Conservation (phyloP, 2,113 vertebrate species). For the Albula goreensis region DNA sequence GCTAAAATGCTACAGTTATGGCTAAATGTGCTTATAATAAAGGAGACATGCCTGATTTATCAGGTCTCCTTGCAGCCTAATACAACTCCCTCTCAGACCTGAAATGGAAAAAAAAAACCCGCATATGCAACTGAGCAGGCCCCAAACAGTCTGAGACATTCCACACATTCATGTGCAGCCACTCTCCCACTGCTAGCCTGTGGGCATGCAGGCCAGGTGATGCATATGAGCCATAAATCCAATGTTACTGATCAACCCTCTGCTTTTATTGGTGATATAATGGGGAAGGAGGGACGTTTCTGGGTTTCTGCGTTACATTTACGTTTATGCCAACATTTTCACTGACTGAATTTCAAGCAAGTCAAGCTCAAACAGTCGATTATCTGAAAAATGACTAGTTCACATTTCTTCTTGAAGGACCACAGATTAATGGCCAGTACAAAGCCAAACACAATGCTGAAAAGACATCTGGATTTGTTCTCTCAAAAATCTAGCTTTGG, state of each 20-base stretch:
- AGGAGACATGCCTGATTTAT: neutral
- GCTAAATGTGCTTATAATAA: neutral
- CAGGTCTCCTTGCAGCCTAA: neutral
- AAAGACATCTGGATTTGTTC: neutral
- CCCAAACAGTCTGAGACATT: neutral
- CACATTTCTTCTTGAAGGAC: neutral
- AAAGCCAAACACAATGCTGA: neutral
- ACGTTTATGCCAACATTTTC: neutral
- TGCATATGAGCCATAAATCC: neutral
- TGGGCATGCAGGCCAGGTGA: neutral
- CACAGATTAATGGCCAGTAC: neutral
- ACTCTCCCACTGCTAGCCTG: neutral
- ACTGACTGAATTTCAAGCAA: neutral
- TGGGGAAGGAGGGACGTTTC: neutral
- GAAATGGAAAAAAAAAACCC: neutral
- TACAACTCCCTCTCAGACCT: neutral
- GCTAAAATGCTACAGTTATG: neutral
- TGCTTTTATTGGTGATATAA: neutral
- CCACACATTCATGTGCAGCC: neutral
- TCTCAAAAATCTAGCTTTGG: neutral
- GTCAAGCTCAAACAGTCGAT: neutral
- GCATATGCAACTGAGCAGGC: neutral
- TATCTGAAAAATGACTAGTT: neutral
- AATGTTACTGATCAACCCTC: neutral
- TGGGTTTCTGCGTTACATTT: neutral